Evolutionary conservation across 2,113 vertebrate genomes (phyloP).

Genomic region (Hystrix cristata): DNA sequence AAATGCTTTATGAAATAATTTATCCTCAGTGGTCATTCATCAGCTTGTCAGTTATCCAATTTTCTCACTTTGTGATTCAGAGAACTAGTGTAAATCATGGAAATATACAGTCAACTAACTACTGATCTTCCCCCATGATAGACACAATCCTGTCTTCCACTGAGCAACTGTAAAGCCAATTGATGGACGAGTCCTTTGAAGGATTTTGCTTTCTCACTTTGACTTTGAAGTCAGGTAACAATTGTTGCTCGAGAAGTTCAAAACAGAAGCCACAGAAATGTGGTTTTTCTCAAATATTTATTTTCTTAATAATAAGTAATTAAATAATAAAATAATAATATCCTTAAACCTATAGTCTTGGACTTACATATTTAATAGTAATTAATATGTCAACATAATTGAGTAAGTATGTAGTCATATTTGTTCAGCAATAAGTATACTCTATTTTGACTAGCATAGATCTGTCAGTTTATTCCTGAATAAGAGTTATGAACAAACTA

Average conservation of each 20-base stretch:
- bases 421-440: conserved; percentile 41
- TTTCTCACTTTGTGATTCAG: background rate
- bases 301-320: background rate
- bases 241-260: background rate
- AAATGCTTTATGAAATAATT: conserved; percentile 3
- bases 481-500: conserved; percentile 50
- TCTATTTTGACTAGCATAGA: conserved; percentile 36
- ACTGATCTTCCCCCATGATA: background rate
- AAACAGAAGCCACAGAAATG: conserved; percentile 39
- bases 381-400: conserved; percentile 33
- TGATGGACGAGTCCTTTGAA: background rate
- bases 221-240: background rate
- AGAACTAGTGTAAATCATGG: background rate
- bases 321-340: too few species aligned
- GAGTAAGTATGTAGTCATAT: conserved; percentile 30
- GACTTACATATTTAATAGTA: background rate
- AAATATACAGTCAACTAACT: background rate
- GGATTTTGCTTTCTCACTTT: conserved; percentile 47
- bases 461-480: conserved; percentile 1
- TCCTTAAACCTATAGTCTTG: background rate
- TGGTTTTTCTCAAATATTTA: background rate
- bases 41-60: background rate
- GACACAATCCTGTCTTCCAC: background rate
- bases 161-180: background rate
- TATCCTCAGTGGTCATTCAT: background rate